These are phyloP conservation scores for Cylindroiulus punctatus DNA, from an alignment of 2,888 invertebrate genomes.

Conservation along the genomic window DNA sequence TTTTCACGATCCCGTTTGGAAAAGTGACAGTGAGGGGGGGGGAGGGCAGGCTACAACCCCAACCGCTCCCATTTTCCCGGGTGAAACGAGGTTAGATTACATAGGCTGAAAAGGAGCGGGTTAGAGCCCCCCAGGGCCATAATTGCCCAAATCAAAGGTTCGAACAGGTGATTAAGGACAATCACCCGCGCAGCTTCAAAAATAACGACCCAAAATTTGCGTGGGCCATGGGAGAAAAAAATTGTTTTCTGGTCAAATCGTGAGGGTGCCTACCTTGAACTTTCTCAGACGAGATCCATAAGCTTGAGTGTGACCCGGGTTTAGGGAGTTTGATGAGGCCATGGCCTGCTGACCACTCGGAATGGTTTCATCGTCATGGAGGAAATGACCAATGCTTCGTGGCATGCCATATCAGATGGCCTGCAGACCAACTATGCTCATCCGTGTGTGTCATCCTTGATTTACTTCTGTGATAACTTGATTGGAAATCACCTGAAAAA, in stretches of 20 bases:
- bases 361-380: neutral
- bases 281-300: neutral
- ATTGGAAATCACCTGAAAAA: neutral
- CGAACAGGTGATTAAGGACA: slow-evolving; percentile 43
- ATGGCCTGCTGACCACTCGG: neutral
- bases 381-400: slow-evolving; percentile 36
- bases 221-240: neutral
- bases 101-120: slow-evolving; percentile 20
- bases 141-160: slow-evolving; percentile 30
- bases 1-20: slow-evolving; percentile 31
- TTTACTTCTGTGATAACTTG: neutral
- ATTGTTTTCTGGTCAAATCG: neutral
- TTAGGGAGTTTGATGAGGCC: neutral
- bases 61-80: slow-evolving; percentile 45
- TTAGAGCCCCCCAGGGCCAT: slow-evolving; percentile 38
- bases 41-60: slow-evolving; percentile 7
- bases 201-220: slow-evolving; percentile 8
- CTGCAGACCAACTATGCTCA: neutral
- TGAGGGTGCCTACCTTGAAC: neutral
- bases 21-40: slow-evolving; percentile 1
- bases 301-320: neutral
- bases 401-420: neutral
- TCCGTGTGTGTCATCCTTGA: neutral
- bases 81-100: slow-evolving; percentile 44
- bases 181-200: slow-evolving; percentile 26